phyloP scores from a whole-genome alignment of 1,140 invertebrate genomes.

The Lysiphlebus fabarum region DNA sequence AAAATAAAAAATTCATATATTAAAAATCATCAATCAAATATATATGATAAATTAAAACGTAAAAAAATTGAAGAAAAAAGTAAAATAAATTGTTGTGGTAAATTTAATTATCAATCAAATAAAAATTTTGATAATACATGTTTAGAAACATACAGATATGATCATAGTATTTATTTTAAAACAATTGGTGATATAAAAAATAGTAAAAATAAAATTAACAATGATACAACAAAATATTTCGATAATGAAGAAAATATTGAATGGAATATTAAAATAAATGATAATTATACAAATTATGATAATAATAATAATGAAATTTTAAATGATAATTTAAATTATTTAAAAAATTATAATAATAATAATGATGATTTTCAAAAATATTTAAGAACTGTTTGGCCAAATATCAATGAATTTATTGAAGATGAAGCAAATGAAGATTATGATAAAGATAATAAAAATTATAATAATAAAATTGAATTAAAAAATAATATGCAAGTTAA shows the following conservation, averaged over 20 bases:
- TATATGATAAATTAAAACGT: slow-evolving; percentile 26
- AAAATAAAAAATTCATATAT: slow-evolving; percentile 26
- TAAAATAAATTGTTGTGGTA: slow-evolving; percentile 44
- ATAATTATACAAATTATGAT: background rate
- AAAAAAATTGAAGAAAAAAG: slow-evolving; percentile 31
- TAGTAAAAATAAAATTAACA: slow-evolving; percentile 24
- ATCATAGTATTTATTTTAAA: slow-evolving; percentile 54
- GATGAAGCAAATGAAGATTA: no score
- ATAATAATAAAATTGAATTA: no score
- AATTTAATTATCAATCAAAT: slow-evolving; percentile 46
- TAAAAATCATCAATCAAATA: slow-evolving; percentile 29
- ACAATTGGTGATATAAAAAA: slow-evolving; percentile 45
- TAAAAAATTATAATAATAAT: background rate
- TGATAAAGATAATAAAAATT: no score
- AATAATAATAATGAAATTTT: background rate
- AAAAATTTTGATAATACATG: slow-evolving; percentile 44
- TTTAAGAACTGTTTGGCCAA: no score
- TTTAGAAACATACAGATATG: slow-evolving; percentile 46
- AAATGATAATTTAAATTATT: slow-evolving; percentile 23
- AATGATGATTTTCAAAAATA: background rate
- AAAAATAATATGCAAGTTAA: no score
- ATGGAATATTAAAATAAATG: slow-evolving; percentile 2
- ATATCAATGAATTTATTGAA: no score
- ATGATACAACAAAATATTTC: background rate
- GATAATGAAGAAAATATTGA: slow-evolving; percentile 2